Percentiles rank a stretch among this genome's conserved stretches.
phyloP scores from a whole-genome alignment of 2,888 invertebrate genomes.

The Geophilus truncorum region DNA sequence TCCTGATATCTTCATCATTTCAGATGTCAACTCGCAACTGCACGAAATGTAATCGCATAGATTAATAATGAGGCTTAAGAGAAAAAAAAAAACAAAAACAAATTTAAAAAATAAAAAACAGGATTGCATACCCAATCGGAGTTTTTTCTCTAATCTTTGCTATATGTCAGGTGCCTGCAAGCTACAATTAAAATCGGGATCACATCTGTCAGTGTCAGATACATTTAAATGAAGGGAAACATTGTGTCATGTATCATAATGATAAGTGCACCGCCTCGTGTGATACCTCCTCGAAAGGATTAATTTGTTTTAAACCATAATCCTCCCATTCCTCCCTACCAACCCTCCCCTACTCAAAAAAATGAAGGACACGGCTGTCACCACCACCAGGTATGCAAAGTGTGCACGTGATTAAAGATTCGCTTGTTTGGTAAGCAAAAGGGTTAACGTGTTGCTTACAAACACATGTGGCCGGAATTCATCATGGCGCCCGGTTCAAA shows the following conservation, averaged over 20 bases:
- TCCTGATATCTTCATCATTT: conserved; percentile 17
- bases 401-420: neutral
- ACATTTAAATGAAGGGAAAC: neutral
- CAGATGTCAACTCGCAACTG: conserved; percentile 10
- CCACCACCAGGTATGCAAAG: neutral
- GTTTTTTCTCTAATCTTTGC: neutral
- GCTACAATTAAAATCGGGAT: conserved; percentile 1
- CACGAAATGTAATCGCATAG: conserved; percentile 11
- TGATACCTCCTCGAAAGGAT: neutral
- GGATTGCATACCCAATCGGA: neutral
- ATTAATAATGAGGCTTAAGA: neutral
- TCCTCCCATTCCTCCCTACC: too few relatives aligned
- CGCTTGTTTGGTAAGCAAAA: neutral
- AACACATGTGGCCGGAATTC: neutral
- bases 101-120: neutral
- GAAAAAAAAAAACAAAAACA: neutral
- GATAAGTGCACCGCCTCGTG: neutral
- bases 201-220: conserved; percentile 15
- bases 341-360: too few relatives aligned
- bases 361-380: neutral
- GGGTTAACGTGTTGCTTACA: neutral
- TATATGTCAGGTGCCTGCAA: conserved; percentile 2
- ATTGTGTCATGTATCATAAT: neutral
- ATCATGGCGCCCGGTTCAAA: neutral
- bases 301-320: neutral